Base-by-base conservation (phyloP, 2,113 vertebrate genomes). In the Platysteira castanea region DNA sequence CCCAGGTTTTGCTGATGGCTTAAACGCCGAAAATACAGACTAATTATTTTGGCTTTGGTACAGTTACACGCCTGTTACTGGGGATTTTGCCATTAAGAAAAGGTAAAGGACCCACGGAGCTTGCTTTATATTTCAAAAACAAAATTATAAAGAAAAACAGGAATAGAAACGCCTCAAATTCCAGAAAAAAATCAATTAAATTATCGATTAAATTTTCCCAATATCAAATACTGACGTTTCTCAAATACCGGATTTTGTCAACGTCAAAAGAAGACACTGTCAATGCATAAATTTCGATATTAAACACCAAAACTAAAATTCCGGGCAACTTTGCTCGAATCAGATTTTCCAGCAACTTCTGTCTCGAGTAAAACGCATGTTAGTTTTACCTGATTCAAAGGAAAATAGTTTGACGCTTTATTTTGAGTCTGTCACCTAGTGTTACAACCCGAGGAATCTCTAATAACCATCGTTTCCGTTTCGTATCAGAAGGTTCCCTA, bases 51-150 rank as follows among this genome's bases (percentile, higher is more conserved):
- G 39, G 39, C 42, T 22, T 75, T 19, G 26, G 27, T 33, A 46
- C 9, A 50, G 18, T 53, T 61, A 54, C 1, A 0, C 0, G 3
- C 1, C 1, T 10, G 9, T 69, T 74, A 54, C 13, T 8, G 13
- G 26, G 28, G 33, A 28, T 35, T 77, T 76, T 50, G 23, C n/a
- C 42, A 33, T 14, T 37, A 47, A 47, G 33, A 61, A 73, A 83
- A 68, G 8, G 77, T 23, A 47, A 80, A 84, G 33, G 20, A 37
- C 0, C 1, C 37, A 21, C 7, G 56, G 20, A 15, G 1, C 61
- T 90, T 61, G 13, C 46, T 85, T 57, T 78, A 6, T 67, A 60
- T 86, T 91, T 91, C 3, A 56, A 85, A 90, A 31, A 4, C 42
- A 80, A 90, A 85, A 46, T 27, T 47, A 30, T 42, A 9, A 37